Base-by-base conservation (phyloP, 2,888 invertebrate genomes). In the Oligia strigilis region DNA sequence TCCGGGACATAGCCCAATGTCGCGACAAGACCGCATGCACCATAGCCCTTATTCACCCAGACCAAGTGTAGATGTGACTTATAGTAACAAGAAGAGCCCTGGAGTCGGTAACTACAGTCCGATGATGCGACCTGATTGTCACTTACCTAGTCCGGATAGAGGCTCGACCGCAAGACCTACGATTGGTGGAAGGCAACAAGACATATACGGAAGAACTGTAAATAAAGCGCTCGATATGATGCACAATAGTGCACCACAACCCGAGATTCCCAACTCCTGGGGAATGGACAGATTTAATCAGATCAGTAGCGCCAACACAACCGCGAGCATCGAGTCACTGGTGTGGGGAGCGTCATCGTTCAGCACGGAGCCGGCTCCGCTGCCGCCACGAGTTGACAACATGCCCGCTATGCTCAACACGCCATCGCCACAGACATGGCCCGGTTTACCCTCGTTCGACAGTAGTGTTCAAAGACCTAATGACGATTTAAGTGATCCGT, bases 1-100 rank as follows among this genome's bases (percentile, higher is more conserved):
- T 6, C 93, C 97, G 76, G 96, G 95, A 2, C 96, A 96, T 91
- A 97, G 97, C 85, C 97, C 97, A 1, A 95, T 96, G 96, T 95
- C 96, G 67, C 91, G 97, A 64, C 96, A 96, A 86, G 96, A 97
- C 78, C 94, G 96, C 17, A 85, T 93, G 43, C 96, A 95, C 82
- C 96, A 95, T 72, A 95, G 96, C 60, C 96, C 97, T 11, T 97
- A 96, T 83, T 97, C 97, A 52, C 96, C 97, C 55, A 89, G 96
- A 71, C 95, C 96, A 8, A 95, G 96, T 90, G 96, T 95, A 13
- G 97, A 96, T 86, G 90, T 90, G 43, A 91, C 91, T 13, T 95
- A 94, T 83, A 91, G 90, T 72, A 96, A 95, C 83, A 96, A 96
- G 84, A 95, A 94, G 88, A 97, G 96, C 80, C 96, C 97, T 2